Conservation (phyloP, 1,140 invertebrate species). For the Phthorimaea operculella region DNA sequence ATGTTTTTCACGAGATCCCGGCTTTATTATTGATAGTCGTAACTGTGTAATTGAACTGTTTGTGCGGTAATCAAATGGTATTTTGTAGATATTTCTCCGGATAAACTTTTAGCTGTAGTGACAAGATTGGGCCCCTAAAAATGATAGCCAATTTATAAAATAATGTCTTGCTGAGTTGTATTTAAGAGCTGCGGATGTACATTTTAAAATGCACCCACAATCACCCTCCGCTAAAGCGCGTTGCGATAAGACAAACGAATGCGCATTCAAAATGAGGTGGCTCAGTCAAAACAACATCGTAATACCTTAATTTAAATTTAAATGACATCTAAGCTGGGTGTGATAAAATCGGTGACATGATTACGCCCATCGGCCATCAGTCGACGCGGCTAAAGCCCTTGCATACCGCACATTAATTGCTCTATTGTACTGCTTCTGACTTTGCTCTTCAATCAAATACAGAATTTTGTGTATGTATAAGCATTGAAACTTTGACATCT, state of each 20-base stretch:
- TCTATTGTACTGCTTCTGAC: too few relatives aligned
- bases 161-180: background rate
- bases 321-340: constrained; percentile 43
- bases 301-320: constrained; percentile 56
- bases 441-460: too few relatives aligned
- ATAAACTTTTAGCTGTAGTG: too few relatives aligned
- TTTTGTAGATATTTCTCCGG: background rate
- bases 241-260: constrained; percentile 6
- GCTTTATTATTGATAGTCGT: constrained; percentile 25
- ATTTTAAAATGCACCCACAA: background rate
- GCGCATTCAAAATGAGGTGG: constrained; percentile 3
- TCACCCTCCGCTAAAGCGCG: background rate
- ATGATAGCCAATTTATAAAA: background rate
- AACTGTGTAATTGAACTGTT: constrained; percentile 23
- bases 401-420: background rate
- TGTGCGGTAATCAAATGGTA: constrained; percentile 7
- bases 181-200: background rate
- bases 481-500: too few relatives aligned
- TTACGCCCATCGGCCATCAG: constrained; percentile 9
- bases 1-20: constrained; percentile 18
- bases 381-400: background rate
- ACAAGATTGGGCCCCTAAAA: too few relatives aligned
- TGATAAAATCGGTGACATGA: constrained; percentile 26
- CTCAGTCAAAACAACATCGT: constrained; percentile 11
- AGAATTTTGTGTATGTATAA: too few relatives aligned